Conservation (phyloP, 2,888 invertebrate species). For the Diaphora mendica region DNA sequence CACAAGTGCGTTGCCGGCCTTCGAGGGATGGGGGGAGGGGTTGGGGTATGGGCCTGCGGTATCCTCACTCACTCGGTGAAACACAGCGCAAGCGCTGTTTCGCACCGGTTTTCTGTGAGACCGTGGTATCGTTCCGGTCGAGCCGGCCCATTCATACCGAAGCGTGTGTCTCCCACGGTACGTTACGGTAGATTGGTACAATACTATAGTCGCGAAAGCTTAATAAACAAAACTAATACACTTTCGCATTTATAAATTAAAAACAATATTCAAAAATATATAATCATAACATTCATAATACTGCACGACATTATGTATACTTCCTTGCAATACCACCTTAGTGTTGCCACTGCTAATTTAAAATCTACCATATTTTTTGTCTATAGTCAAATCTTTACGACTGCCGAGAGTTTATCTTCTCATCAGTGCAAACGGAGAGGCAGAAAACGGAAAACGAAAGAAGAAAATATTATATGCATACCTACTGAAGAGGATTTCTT, state of each 20-base stretch:
- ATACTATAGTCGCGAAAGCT: too few species aligned
- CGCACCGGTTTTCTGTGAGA: too few species aligned
- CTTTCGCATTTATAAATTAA: neutral
- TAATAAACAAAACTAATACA: neutral
- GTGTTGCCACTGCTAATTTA: neutral
- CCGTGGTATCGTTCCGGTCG: too few species aligned
- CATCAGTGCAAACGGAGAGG: slow-evolving; percentile 71
- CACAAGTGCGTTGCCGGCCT: too few species aligned
- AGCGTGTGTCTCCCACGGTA: too few species aligned
- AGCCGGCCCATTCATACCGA: too few species aligned
- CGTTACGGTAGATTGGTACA: too few species aligned
- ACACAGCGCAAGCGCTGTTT: too few species aligned
- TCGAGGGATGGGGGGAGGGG: too few species aligned
- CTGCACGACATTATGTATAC: neutral
- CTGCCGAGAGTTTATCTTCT: slow-evolving; percentile 53
- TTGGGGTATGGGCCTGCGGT: too few species aligned
- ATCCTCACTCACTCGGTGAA: too few species aligned
- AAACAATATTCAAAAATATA: neutral
- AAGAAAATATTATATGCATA: slow-evolving; percentile 55
- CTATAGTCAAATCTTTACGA: slow-evolving; percentile 66
- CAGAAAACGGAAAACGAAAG: slow-evolving; percentile 61
- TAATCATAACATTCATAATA: too few species aligned
- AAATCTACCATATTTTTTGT: neutral
- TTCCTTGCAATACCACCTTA: neutral
- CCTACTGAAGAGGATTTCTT: slow-evolving; percentile 69